Conservation (phyloP, 2,797 vertebrate species). For the Sandelia bainsii region DNA sequence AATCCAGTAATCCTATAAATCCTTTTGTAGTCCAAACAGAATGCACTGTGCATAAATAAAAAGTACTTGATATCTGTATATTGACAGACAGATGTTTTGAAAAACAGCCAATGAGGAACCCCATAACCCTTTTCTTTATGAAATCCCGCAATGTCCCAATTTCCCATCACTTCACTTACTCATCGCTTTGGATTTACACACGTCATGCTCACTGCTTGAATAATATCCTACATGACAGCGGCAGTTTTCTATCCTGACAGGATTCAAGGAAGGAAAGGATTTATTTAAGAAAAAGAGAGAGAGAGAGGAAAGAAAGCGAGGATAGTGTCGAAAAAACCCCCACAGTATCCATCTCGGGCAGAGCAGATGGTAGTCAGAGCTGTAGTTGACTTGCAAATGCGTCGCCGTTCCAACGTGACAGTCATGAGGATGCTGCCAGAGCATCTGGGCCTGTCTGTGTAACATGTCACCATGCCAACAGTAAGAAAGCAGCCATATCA, state of each 20-base stretch:
- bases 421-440: conserved; percentile 66
- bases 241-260: conserved; percentile 57
- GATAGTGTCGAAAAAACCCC: conserved; percentile 38
- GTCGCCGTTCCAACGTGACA: conserved; percentile 72
- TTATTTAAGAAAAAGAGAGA: conserved; percentile 41
- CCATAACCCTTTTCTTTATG: conserved; percentile 14
- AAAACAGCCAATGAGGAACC: background rate
- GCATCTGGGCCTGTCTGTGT: conserved; percentile 79
- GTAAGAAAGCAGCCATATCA: conserved; percentile 30
- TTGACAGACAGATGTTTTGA: conserved; percentile 9
- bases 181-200: conserved; percentile 47
- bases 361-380: conserved; percentile 83
- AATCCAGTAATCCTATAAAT: conserved; percentile 22
- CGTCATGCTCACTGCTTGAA: conserved; percentile 33
- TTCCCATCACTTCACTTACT: conserved; percentile 38
- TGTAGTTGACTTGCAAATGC: conserved; percentile 81
- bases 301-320: conserved; percentile 39
- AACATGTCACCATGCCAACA: conserved; percentile 61
- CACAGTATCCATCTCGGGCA: conserved; percentile 65
- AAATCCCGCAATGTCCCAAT: conserved; percentile 49
- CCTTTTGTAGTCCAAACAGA: background rate
- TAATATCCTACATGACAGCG: conserved; percentile 48
- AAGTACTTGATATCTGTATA: conserved; percentile 1
- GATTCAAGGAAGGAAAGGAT: conserved; percentile 53
- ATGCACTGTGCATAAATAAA: conserved; percentile 1